These are phyloP conservation scores for Falco naumanni DNA, from an alignment of 2,797 vertebrate genomes.

Conservation along the genomic window DNA sequence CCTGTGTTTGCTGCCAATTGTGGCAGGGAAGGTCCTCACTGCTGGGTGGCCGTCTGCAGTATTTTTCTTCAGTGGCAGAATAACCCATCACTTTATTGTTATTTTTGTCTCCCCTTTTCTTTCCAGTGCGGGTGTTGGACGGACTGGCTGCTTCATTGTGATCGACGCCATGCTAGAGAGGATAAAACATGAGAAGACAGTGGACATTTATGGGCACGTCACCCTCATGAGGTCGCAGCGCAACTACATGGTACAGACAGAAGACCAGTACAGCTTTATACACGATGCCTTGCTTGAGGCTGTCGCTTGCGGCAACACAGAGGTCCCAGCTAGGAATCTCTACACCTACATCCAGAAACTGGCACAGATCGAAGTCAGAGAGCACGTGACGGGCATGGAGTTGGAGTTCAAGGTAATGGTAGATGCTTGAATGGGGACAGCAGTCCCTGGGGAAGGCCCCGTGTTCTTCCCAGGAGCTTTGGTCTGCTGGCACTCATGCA, in stretches of 20 bases:
- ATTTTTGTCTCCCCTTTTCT: background rate
- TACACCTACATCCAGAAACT: slow-evolving; percentile 98
- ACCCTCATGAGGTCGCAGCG: slow-evolving; percentile 96
- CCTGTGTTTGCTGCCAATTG: background rate
- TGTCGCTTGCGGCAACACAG: slow-evolving; percentile 94
- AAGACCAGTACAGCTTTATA: slow-evolving; percentile 99
- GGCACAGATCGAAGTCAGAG: slow-evolving; percentile 91
- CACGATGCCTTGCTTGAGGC: slow-evolving; percentile 97
- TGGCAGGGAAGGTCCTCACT: background rate
- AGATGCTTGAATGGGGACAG: fast-evolving
- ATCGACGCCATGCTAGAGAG: slow-evolving; percentile 98
- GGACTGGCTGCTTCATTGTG: slow-evolving; percentile 97
- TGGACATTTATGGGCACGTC: slow-evolving; percentile 96
- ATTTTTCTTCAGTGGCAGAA: background rate
- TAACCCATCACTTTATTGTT: fast-evolving
- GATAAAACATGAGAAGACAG: slow-evolving; percentile 96
- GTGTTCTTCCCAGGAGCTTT: background rate
- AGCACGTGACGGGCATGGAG: slow-evolving; percentile 97
- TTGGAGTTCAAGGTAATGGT: slow-evolving; percentile 93
- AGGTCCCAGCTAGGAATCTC: slow-evolving; percentile 93
- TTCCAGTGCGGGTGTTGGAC: slow-evolving; percentile 90
- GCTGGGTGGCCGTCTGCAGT: fast-evolving
- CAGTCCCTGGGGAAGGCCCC: background rate
- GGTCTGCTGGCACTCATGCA: background rate
- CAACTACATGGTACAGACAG: slow-evolving; percentile 99